These are phyloP conservation scores for Gopherus evgoodei DNA, from an alignment of 2,113 vertebrate species.

Conservation along the genomic window DNA sequence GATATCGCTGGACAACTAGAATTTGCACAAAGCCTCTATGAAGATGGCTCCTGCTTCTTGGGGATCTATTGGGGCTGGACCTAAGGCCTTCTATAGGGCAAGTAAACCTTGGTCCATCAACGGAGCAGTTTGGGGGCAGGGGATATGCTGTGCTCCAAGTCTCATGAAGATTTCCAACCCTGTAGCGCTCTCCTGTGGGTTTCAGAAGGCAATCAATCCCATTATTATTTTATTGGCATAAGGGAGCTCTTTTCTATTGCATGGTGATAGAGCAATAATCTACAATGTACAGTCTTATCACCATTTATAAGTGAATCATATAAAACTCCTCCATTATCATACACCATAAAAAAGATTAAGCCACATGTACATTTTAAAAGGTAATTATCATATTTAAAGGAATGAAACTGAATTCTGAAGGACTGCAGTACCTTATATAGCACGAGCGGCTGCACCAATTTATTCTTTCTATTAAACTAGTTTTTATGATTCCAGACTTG, in stretches of 20 bases:
- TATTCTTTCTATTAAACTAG: conserved; percentile 44
- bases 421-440: conserved; percentile 41
- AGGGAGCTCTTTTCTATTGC: conserved; percentile 31
- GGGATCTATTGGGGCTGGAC: background rate
- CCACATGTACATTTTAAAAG: conserved; percentile 27
- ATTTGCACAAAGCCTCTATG: background rate
- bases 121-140: background rate
- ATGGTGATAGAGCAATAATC: conserved; percentile 44
- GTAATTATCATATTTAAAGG: conserved; percentile 54
- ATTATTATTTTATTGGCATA: conserved; percentile 39
- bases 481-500: conserved; percentile 18
- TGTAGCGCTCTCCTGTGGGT: background rate
- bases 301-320: conserved; percentile 38
- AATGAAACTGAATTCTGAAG: conserved; percentile 38
- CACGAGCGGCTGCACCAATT: background rate
- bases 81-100: background rate
- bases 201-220: conserved; percentile 29
- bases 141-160: background rate
- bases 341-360: conserved; percentile 42
- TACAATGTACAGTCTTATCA: conserved; percentile 40
- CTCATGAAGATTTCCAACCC: background rate
- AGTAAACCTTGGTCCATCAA: background rate
- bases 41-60: background rate
- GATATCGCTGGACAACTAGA: background rate
- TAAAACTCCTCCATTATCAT: conserved; percentile 44